Conservation (phyloP, 1,140 invertebrate species). For the Drosophila novamexicana region DNA sequence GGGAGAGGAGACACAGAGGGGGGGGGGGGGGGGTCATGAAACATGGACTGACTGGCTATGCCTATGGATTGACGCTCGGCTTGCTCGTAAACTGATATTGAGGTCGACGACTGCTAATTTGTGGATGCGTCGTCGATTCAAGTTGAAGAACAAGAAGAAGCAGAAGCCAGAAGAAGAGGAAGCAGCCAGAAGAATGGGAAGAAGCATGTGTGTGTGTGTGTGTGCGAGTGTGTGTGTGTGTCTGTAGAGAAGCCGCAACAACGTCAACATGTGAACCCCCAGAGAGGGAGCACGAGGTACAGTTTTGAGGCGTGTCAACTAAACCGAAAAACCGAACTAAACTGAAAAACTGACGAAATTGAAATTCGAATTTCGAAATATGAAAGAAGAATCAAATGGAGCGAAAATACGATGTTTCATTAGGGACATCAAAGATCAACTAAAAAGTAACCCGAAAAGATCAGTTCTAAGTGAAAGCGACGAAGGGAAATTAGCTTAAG, state of each 20-base stretch:
- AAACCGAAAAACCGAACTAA: no score
- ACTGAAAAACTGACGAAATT: neutral
- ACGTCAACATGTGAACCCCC: slow-evolving; percentile 38
- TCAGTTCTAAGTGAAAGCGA: no score
- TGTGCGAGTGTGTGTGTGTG: no score
- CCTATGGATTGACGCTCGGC: slow-evolving; percentile 32
- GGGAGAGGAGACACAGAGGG: neutral
- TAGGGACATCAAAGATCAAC: no score
- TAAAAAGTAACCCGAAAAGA: no score
- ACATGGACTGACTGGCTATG: slow-evolving; percentile 29
- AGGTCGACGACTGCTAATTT: slow-evolving; percentile 82
- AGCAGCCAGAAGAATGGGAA: slow-evolving; percentile 34
- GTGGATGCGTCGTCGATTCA: slow-evolving; percentile 57
- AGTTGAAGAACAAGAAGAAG: slow-evolving; percentile 1
- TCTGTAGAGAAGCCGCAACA: slow-evolving; percentile 36
- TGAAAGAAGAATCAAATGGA: neutral
- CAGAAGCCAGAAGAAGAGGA: slow-evolving; percentile 14
- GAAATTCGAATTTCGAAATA: neutral
- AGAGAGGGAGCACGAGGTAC: slow-evolving; percentile 50
- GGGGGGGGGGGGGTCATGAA: neutral
- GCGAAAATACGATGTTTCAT: no score
- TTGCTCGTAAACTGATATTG: slow-evolving; percentile 78
- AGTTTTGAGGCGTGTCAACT: slow-evolving; percentile 68
- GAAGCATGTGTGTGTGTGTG: neutral
- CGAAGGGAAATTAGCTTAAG: no score